Base-by-base conservation (phyloP, 2,113 vertebrate genomes). In the Perca flavescens region DNA sequence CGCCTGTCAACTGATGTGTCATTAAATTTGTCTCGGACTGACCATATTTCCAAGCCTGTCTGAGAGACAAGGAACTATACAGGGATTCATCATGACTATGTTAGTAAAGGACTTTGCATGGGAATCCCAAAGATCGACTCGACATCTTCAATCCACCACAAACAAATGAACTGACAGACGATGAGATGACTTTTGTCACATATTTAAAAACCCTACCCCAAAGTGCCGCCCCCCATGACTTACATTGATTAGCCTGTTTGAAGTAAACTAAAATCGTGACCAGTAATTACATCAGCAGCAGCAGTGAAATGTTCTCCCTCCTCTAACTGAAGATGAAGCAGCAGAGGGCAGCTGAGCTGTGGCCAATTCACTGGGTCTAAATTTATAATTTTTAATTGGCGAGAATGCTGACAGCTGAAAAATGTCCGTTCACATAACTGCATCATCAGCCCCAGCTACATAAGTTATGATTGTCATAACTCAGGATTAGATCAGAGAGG, bases 381-480 rank as follows among this genome's bases (percentile, higher is more conserved):
- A 83, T 87, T 83, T 77, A 58, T 88, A 58, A 91, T 79, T 86
- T 11, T 69, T 88, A 89, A 87, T 83, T 85, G 82, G 78, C 74
- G 61, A 84, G 90, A 91, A 89, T 80, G 89, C 82, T 90, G 87
- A 87, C 88, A 89, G 87, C 70, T 91, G 91, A 93, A 86, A 88
- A 91, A 92, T 89, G 88, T 86, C 87, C 62, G 61, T 63, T 86
- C 85, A 40, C 86, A 80, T 89, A 91, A 87, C 82, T 86, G 86
- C 88, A 85, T 91, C 86, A 89, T 81, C 84, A 73, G 85, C 88
- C 77, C 52, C 17, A 25, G 88, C 53, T 80, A 61, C 83, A 84
- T 87, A 86, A 91, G 82, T 91, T 92, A 89, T 90, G 86, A 89
- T 84, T 88, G 90, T 86, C 91, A 89, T 90, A 87, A 89, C 67